Percentiles rank a stretch among this genome's conserved stretches.
phyloP scores from a whole-genome alignment of 2,113 vertebrate genomes.

The Otis tarda region DNA sequence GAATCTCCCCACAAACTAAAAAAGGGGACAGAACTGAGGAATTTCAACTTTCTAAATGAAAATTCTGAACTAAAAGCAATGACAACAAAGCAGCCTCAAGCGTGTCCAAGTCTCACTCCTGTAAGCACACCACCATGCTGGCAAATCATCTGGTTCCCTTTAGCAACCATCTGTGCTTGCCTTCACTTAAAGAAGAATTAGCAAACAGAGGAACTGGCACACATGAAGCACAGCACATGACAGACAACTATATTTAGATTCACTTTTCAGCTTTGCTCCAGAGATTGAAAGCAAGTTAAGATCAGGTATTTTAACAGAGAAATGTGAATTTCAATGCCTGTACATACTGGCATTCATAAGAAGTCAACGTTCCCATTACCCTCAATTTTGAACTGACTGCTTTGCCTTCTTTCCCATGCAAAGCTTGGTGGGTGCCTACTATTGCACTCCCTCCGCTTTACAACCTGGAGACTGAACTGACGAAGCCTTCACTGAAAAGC shows the following conservation, averaged over 20 bases:
- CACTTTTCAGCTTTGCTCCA: neutral
- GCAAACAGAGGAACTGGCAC: constrained; percentile 27
- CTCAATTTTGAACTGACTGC: neutral
- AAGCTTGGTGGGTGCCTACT: neutral
- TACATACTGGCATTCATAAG: neutral
- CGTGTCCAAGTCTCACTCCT: neutral
- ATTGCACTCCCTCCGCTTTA: neutral
- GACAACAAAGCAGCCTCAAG: neutral
- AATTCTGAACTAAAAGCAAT: neutral
- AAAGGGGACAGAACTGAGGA: neutral
- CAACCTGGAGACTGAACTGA: neutral
- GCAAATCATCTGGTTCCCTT: constrained; percentile 1
- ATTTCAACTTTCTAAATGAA: neutral
- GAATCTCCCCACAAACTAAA: neutral
- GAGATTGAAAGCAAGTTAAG: neutral
- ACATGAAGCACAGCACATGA: neutral
- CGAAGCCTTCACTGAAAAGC: neutral
- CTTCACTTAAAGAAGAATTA: constrained; percentile 11
- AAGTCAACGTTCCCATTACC: neutral
- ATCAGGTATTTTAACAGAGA: neutral
- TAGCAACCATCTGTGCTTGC: constrained; percentile 37
- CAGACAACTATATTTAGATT: neutral
- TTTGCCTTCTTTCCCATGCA: neutral
- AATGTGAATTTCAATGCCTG: neutral
- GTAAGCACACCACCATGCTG: neutral